Conservation (phyloP, 2,797 vertebrate species). For the Poeciliopsis presidionis region DNA sequence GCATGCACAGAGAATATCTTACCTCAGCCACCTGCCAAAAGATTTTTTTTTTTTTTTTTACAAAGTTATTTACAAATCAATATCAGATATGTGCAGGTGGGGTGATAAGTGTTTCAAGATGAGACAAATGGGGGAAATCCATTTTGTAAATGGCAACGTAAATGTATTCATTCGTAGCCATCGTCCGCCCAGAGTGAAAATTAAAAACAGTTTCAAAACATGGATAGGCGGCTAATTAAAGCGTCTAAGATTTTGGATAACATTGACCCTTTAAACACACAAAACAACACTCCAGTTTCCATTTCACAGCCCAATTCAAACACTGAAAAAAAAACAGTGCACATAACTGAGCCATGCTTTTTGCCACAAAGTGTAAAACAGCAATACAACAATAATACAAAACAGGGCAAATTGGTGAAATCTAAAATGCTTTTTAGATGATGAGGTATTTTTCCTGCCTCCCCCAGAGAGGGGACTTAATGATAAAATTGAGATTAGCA, state of each 20-base stretch:
- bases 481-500: constrained; percentile 68
- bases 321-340: constrained; percentile 35
- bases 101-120: constrained; percentile 46
- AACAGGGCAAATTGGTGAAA: constrained; percentile 64
- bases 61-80: constrained; percentile 70
- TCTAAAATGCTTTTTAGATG: constrained; percentile 67
- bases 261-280: constrained; percentile 35
- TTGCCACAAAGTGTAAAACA: constrained; percentile 35
- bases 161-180: neutral
- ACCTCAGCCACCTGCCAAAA: constrained; percentile 58
- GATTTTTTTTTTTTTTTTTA: constrained; percentile 35
- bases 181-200: constrained; percentile 6
- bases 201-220: neutral
- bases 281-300: constrained; percentile 29
- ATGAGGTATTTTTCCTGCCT: constrained; percentile 58
- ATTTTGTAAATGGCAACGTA: constrained; percentile 13
- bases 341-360: constrained; percentile 43
- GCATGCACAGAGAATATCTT: constrained; percentile 73
- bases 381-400: constrained; percentile 48
- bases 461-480: constrained; percentile 56
- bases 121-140: constrained; percentile 32
- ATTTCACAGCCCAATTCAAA: constrained; percentile 48
- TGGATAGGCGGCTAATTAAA: constrained; percentile 37
- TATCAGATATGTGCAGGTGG: constrained; percentile 45
- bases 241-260: constrained; percentile 34